These are phyloP conservation scores for Drosophila siamana DNA, from an alignment of 2,888 invertebrate genomes.

Conservation along the genomic window DNA sequence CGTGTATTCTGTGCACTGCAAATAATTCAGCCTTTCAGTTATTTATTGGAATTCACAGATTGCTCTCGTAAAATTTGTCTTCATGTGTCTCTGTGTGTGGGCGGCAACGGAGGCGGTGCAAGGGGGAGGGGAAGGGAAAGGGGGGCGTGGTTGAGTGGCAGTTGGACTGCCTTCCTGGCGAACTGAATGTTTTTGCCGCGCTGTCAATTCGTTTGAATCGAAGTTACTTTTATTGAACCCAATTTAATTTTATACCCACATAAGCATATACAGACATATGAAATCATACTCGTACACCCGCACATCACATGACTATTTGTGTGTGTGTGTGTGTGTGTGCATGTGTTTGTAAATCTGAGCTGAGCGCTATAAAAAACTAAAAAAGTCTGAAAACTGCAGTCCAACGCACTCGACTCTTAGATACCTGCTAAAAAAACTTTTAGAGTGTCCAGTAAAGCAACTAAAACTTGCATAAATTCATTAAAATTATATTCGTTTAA, in stretches of 20 bases:
- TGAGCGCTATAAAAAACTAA: not conserved
- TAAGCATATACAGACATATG: slow-evolving; percentile 13
- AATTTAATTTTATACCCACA: slow-evolving; percentile 24
- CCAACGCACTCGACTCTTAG: no score
- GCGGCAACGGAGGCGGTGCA: not conserved
- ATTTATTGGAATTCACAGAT: slow-evolving; percentile 1
- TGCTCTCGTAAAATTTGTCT: not conserved
- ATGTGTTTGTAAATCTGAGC: not conserved
- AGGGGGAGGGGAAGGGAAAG: no score
- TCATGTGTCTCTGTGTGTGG: not conserved
- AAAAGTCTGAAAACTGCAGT: no score
- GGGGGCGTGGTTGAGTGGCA: not conserved
- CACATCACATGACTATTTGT: not conserved
- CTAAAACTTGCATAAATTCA: no score
- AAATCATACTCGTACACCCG: not conserved
- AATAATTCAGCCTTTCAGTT: not conserved
- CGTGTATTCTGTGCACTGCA: not conserved
- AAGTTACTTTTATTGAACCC: slow-evolving; percentile 3
- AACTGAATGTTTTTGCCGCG: not conserved
- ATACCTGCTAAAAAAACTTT: no score
- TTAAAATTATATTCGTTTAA: no score
- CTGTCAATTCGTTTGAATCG: slow-evolving; percentile 1
- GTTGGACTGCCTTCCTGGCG: not conserved
- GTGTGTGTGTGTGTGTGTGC: not conserved
- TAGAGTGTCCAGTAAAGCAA: no score